phyloP scores from a whole-genome alignment of 2,113 vertebrate genomes.

The Rhinoptilus africanus region DNA sequence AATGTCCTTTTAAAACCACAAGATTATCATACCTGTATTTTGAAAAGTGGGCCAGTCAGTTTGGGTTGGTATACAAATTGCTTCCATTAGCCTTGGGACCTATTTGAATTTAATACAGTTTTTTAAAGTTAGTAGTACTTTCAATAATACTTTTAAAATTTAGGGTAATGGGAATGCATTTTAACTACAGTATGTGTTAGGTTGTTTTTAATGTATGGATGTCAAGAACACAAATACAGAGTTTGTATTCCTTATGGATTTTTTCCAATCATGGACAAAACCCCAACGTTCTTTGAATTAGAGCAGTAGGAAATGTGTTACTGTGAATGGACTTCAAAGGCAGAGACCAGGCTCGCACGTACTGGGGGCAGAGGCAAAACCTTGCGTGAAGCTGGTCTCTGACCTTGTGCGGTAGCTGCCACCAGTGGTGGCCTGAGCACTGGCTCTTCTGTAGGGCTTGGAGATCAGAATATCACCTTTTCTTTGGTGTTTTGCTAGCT shows the following conservation, averaged over 20 bases:
- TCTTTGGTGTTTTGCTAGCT: neutral
- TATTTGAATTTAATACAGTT: constrained; percentile 84
- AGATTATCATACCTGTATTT: constrained; percentile 87
- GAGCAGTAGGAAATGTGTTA: neutral
- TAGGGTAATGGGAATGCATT: constrained; percentile 79
- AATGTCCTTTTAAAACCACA: constrained; percentile 86
- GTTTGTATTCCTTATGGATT: constrained; percentile 52
- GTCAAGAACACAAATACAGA: constrained; percentile 66
- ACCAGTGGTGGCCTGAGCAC: neutral
- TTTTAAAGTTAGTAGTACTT: constrained; percentile 78
- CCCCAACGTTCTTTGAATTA: neutral
- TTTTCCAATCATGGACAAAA: neutral
- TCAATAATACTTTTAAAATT: constrained; percentile 80
- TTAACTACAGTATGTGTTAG: constrained; percentile 69
- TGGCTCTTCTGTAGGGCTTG: neutral
- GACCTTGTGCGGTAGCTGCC: neutral
- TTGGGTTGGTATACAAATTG: constrained; percentile 85
- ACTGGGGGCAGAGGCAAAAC: neutral
- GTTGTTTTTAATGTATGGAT: constrained; percentile 77
- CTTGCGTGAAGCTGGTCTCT: neutral
- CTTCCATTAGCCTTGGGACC: constrained; percentile 87
- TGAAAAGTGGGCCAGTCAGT: constrained; percentile 85
- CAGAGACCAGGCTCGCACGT: neutral
- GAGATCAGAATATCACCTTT: neutral
- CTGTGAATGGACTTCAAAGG: neutral